Evolutionary conservation across 2,113 vertebrate genomes (phyloP).

Genomic region (Brienomyrus brachyistius): DNA sequence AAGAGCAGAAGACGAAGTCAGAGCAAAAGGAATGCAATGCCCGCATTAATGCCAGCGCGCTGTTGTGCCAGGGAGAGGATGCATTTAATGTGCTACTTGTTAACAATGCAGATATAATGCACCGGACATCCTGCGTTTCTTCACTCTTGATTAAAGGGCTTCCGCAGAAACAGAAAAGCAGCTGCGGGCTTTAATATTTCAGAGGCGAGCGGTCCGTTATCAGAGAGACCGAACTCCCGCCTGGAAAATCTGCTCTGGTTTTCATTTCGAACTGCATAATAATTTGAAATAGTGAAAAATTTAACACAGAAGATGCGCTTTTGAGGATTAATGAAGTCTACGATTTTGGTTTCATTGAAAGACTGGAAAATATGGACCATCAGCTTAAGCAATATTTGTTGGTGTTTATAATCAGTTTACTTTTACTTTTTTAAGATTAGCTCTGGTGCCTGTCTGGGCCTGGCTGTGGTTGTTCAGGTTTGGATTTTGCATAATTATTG

Average conservation of each 20-base stretch:
- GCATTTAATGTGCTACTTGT: background rate
- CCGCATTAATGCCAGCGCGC: background rate
- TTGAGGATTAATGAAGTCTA: background rate
- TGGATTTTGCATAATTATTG: background rate
- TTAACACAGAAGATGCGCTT: background rate
- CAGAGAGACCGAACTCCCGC: background rate
- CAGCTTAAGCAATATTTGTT: background rate
- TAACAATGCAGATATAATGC: background rate
- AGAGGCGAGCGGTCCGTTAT: background rate
- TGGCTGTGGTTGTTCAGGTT: background rate
- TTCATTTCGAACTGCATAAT: background rate
- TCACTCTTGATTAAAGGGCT: background rate
- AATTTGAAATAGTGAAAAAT: slow-evolving; percentile 2
- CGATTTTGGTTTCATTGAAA: background rate
- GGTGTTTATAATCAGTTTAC: background rate
- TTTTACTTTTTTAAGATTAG: background rate
- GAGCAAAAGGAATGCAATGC: background rate
- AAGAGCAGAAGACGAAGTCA: background rate
- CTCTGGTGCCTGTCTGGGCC: background rate
- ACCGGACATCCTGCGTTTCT: too few relatives aligned
- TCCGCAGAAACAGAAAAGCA: background rate
- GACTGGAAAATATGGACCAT: background rate
- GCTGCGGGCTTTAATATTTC: background rate
- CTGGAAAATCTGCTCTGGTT: background rate
- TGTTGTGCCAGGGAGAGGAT: background rate